Evolutionary conservation across 2,888 invertebrate species (phyloP), one percentile per base, ranked within the genome.

Genomic region (Andrena trimmerana): DNA sequence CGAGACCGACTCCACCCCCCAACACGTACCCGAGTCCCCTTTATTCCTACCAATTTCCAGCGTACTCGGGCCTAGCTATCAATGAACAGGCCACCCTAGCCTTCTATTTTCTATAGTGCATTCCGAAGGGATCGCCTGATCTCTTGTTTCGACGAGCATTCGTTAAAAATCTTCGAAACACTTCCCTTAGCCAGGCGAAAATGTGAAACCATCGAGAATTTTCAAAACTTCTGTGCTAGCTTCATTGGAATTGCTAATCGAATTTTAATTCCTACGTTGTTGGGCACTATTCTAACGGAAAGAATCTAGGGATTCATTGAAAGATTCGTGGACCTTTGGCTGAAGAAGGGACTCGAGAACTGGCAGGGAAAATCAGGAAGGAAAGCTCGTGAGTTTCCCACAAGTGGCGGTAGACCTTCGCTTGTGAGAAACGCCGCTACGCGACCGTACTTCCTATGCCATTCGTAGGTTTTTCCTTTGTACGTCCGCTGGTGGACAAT

Each of bases 1-100:
- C 50, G 88, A 33, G 91, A 83, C 77, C 86, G 80, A 85, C 86
- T 87, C 88, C 89, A 89, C 87, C 90, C 90, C 57, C 87, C 89
- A 33, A 83, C 84, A 70, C 83, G 80, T 81, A 63, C 67, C 77
- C 8, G 48, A 27, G 74, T 36, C 59, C 74, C 77, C 62, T 81
- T 84, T 78, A 83, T 83, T 81, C 83, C 73, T 81, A 73, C 71
- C 74, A 79, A 83, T 86, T 85, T 77, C 83, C 81, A 86, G 62
- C 71, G 83, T 65, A 42, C 20, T 36, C 71, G 20, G 8, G 20
- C 74, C 10, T 33, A 77, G 80, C 81, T 83, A 84, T 86, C 86
- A 84, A 86, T 84, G 86, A 85, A 83, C 69, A 60, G 67, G 36
- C 59, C 57, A 36, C 42, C 27, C 65, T 13, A 10, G 48, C 13